These are phyloP conservation scores for Drosophila sechellia DNA, from an alignment of 1,140 invertebrate species.

Conservation along the genomic window DNA sequence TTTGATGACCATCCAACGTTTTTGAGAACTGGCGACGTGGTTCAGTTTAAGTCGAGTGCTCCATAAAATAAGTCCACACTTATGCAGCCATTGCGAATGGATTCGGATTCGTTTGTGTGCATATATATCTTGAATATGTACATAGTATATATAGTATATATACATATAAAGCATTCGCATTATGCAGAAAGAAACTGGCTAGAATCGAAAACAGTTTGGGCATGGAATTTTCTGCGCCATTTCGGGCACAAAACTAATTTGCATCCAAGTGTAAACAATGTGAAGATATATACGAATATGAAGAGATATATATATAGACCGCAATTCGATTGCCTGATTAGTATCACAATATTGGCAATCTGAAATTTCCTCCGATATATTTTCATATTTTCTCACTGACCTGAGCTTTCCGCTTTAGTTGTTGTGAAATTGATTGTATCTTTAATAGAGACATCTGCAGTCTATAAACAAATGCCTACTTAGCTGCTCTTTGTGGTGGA, in stretches of 20 bases:
- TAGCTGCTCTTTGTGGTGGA: slow-evolving; percentile 19
- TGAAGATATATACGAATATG: slow-evolving; percentile 1
- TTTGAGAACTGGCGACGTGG: slow-evolving; percentile 15
- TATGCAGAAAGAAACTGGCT: slow-evolving; percentile 30
- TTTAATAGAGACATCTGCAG: slow-evolving; percentile 39
- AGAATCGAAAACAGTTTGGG: slow-evolving; percentile 36
- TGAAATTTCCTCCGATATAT: not conserved
- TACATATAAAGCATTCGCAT: slow-evolving; percentile 28
- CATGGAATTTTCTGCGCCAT: slow-evolving; percentile 47
- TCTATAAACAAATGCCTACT: slow-evolving; percentile 36
- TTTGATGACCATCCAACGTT: slow-evolving; percentile 9
- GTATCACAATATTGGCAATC: slow-evolving; percentile 6
- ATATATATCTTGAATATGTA: slow-evolving; percentile 5
- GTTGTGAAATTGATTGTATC: slow-evolving; percentile 23
- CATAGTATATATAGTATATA: slow-evolving; percentile 4
- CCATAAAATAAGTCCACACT: slow-evolving; percentile 58
- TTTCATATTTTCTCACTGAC: not conserved
- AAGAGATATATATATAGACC: slow-evolving; percentile 1
- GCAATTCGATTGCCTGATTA: slow-evolving; percentile 14
- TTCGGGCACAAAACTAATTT: slow-evolving; percentile 55
- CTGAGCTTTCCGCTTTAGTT: not conserved
- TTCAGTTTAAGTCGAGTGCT: slow-evolving; percentile 42
- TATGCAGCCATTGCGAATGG: slow-evolving; percentile 33
- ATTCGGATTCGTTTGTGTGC: slow-evolving; percentile 1
- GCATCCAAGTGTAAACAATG: slow-evolving; percentile 56